Percentiles rank a stretch among this genome's conserved stretches.
phyloP scores from a whole-genome alignment of 2,888 invertebrate species.

The Mantis religiosa region DNA sequence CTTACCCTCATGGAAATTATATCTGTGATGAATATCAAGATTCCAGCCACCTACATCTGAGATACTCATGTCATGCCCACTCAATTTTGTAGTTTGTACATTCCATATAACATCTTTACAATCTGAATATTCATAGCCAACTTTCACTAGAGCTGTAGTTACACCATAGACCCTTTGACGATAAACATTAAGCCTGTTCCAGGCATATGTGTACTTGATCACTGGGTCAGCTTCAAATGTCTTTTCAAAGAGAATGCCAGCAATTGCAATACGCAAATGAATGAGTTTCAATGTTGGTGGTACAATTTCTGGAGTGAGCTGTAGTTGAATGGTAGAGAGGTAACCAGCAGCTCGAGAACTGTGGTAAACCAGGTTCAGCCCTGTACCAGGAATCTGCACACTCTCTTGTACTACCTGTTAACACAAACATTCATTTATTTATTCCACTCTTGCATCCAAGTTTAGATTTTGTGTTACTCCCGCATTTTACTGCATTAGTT shows the following conservation, averaged over 20 bases:
- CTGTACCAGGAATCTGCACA: conserved; percentile 88
- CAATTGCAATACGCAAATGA: conserved; percentile 87
- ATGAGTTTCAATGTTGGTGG: conserved; percentile 80
- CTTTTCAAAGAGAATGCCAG: conserved; percentile 89
- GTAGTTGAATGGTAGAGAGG: conserved; percentile 85
- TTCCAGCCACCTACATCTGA: conserved; percentile 98
- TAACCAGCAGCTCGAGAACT: conserved; percentile 93
- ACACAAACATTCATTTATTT: conserved; percentile 20
- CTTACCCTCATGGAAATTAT: conserved; percentile 93
- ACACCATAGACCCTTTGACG: conserved; percentile 95
- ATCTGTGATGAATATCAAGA: conserved; percentile 93
- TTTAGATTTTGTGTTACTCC: too few species aligned
- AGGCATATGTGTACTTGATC: conserved; percentile 94
- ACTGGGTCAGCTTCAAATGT: conserved; percentile 94
- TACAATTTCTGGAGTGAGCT: conserved; percentile 80
- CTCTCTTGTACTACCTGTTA: conserved; percentile 86
- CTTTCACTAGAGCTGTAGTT: conserved; percentile 89
- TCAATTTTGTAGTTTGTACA: conserved; percentile 88
- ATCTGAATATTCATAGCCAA: conserved; percentile 92
- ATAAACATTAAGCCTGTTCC: conserved; percentile 95
- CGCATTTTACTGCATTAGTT: too few species aligned
- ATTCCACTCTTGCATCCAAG: background rate
- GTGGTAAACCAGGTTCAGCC: conserved; percentile 93
- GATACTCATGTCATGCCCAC: conserved; percentile 94
- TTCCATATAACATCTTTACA: conserved; percentile 95